Conservation (phyloP, 1,140 invertebrate species). For the Drusus annulatus region DNA sequence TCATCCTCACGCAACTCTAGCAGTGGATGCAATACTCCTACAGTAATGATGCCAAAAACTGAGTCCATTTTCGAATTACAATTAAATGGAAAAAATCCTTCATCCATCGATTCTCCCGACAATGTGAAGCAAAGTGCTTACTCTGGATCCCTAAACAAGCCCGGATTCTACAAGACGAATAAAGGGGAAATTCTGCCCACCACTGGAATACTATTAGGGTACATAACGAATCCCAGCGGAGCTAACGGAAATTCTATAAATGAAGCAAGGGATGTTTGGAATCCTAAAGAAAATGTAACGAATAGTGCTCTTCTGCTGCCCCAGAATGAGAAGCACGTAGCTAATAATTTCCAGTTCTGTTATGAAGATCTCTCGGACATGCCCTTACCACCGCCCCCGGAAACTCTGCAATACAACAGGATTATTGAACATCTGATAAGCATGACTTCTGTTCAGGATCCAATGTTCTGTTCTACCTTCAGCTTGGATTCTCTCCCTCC, state of each 20-base stretch:
- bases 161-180: slow-evolving; percentile 49
- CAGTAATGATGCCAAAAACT: slow-evolving; percentile 22
- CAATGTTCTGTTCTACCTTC: slow-evolving; percentile 81
- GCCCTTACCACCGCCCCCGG: slow-evolving; percentile 76
- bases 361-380: slow-evolving; percentile 48
- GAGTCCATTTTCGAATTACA: slow-evolving; percentile 37
- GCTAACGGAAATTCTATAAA: slow-evolving; percentile 17
- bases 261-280: slow-evolving; percentile 3
- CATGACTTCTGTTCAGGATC: slow-evolving; percentile 56
- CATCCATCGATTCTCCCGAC: not conserved
- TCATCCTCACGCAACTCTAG: slow-evolving; percentile 47
- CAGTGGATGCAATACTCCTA: slow-evolving; percentile 50
- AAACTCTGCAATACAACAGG: slow-evolving; percentile 54
- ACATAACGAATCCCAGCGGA: slow-evolving; percentile 38
- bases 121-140: slow-evolving; percentile 22
- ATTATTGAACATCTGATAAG: slow-evolving; percentile 14
- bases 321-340: not conserved
- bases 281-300: not conserved
- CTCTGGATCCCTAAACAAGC: slow-evolving; percentile 1
- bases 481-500: slow-evolving; percentile 84
- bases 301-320: not conserved
- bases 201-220: slow-evolving; percentile 47
- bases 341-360: slow-evolving; percentile 8
- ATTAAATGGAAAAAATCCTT: slow-evolving; percentile 9
- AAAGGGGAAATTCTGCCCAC: slow-evolving; percentile 50